Evolutionary conservation across 2,797 vertebrate genomes (phyloP), one percentile per base, ranked within the genome.

Genomic region (Pelochelys cantorii): DNA sequence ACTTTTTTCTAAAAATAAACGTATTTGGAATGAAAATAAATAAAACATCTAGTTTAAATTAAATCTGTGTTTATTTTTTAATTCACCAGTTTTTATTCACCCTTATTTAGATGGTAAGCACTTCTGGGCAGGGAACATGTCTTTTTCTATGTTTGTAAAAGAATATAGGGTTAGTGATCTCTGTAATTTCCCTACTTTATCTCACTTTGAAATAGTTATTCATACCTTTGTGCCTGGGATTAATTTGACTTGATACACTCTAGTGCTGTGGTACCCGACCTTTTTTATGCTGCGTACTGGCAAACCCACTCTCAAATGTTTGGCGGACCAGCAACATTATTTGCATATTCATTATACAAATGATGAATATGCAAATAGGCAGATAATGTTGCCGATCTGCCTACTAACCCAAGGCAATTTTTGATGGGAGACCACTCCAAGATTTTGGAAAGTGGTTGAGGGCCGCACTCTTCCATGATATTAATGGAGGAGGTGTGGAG

Each of bases 211-310:
- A 92, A 92, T 89, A 93, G 89, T 90, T n/a, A 79, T 79, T 94
- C 93, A 87, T 88, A 95, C 95, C 92, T 95, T 90, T 95, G 84
- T 96, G 94, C 83, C 93, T 94, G 94, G 94, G 88, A 89, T 96
- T 95, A 90, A 94, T 96, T 96, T 95, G 94, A 48, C 88, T 96
- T 96, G 96, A 96, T 95, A 96, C 94, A 14, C 81, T 34, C 79
- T 89, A 65, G 9, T 54, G 42, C 42, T 42, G 42, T 42, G 42
- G 42, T 42, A 5, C 42, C 42, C 42, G 42, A 42, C 42, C 55
- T 60, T 31, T 95, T 74, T 81, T 54, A 42, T 42, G 42, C 42
- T 42, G 42, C 42, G 42, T 42, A 42, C 42, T 42, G 42, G 42
- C 42, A 42, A 42, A 6, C 42, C 42, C 42, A 42, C 42, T 42